phyloP scores from a whole-genome alignment of 2,113 vertebrate species.

The Oryzias javanicus region DNA sequence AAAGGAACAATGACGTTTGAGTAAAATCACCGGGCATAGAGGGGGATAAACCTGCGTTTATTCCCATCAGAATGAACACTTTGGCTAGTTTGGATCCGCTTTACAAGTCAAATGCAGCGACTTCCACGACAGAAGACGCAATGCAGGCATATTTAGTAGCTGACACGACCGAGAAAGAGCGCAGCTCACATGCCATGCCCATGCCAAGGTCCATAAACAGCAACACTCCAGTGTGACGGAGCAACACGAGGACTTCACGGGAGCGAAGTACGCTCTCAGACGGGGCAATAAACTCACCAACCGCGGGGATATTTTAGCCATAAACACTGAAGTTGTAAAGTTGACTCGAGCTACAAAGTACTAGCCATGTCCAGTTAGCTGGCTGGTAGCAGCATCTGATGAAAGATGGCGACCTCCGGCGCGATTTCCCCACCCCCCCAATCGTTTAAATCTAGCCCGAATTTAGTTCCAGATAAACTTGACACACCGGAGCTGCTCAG shows the following conservation, averaged over 20 bases:
- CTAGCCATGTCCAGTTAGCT: constrained; percentile 29
- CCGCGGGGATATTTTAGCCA: background rate
- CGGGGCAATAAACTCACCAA: background rate
- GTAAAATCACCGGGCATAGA: too few relatives aligned
- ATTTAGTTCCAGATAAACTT: too few relatives aligned
- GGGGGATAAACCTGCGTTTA: too few relatives aligned
- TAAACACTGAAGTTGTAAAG: constrained; percentile 8
- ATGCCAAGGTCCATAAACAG: constrained; percentile 16
- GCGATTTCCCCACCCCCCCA: constrained; percentile 52
- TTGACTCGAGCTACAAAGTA: constrained; percentile 13
- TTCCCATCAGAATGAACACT: too few relatives aligned
- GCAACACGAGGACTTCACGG: too few relatives aligned
- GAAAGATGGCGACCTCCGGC: constrained; percentile 75
- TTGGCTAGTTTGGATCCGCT: constrained; percentile 1
- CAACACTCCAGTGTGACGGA: constrained; percentile 14
- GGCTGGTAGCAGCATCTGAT: constrained; percentile 49
- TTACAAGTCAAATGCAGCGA: constrained; percentile 2
- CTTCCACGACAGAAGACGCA: constrained; percentile 36
- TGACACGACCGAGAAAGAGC: constrained; percentile 26
- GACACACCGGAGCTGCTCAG: too few relatives aligned
- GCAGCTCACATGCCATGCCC: constrained; percentile 44
- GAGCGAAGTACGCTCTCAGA: background rate
- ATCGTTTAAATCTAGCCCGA: background rate
- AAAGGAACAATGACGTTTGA: too few relatives aligned
- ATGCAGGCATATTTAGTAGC: constrained; percentile 51